These are phyloP conservation scores for Myopa tessellatipennis DNA, from an alignment of 2,888 invertebrate species.

Conservation along the genomic window DNA sequence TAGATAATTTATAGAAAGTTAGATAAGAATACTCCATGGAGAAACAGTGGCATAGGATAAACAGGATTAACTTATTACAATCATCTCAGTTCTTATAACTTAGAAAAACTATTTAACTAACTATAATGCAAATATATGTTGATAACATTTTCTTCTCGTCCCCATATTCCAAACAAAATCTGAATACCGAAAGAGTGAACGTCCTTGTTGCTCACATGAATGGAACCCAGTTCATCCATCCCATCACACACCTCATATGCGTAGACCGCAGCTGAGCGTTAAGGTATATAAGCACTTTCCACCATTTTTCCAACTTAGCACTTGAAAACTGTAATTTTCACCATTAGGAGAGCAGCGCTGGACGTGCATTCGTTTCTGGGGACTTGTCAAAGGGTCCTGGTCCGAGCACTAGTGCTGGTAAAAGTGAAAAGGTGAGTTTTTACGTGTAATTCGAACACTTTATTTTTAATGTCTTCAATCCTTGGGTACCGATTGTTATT, in stretches of 20 bases:
- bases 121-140: too few species aligned
- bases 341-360: constrained; percentile 2
- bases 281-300: background rate
- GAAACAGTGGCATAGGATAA: too few species aligned
- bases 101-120: too few species aligned
- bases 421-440: background rate
- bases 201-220: background rate
- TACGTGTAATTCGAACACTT: background rate
- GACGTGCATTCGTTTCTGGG: background rate
- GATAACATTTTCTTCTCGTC: background rate
- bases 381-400: background rate
- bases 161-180: background rate
- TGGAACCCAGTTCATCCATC: background rate
- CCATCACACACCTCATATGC: background rate
- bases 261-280: background rate
- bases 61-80: too few species aligned
- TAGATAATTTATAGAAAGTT: too few species aligned
- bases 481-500: too few species aligned
- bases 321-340: background rate
- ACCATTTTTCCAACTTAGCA: background rate
- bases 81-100: too few species aligned
- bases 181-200: background rate
- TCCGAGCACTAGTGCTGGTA: background rate
- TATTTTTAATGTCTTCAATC: too few species aligned
- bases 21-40: too few species aligned